Percentiles rank a stretch among this genome's conserved stretches.
These are phyloP conservation scores for Girardinus metallicus DNA, from an alignment of 2,797 vertebrate species.

Conservation along the genomic window DNA sequence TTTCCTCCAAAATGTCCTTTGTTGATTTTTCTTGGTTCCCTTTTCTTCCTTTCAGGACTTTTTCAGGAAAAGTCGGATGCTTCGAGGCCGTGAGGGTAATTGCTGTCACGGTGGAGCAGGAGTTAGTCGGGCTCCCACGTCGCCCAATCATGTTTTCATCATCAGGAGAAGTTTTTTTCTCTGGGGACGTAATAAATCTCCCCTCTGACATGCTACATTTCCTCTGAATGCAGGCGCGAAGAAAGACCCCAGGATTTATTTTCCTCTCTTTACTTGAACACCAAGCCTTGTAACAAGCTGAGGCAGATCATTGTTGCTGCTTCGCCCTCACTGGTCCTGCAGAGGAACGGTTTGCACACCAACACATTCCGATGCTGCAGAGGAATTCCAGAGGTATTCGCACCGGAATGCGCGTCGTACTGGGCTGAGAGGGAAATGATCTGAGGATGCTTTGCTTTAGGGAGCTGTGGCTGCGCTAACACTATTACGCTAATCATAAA, in stretches of 20 bases:
- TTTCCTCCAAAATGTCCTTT: slow-evolving; percentile 66
- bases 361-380: slow-evolving; percentile 64
- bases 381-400: slow-evolving; percentile 73
- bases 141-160: slow-evolving; percentile 76
- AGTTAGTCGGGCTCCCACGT: slow-evolving; percentile 68
- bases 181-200: slow-evolving; percentile 77
- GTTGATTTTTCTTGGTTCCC: slow-evolving; percentile 51
- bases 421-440: slow-evolving; percentile 46
- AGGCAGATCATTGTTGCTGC: slow-evolving; percentile 79
- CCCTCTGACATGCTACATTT: slow-evolving; percentile 80
- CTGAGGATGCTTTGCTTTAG: slow-evolving; percentile 15
- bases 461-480: neutral
- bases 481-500: neutral
- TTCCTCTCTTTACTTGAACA: slow-evolving; percentile 53
- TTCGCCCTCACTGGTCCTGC: slow-evolving; percentile 67
- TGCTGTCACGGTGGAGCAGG: slow-evolving; percentile 70
- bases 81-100: slow-evolving; percentile 71
- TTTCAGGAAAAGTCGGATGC: slow-evolving; percentile 55
- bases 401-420: slow-evolving; percentile 65
- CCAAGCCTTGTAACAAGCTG: slow-evolving; percentile 79
- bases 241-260: slow-evolving; percentile 61
- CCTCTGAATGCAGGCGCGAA: slow-evolving; percentile 77
- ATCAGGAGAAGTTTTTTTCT: slow-evolving; percentile 74
- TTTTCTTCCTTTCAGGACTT: slow-evolving; percentile 47
- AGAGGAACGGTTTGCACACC: slow-evolving; percentile 74